Conservation (phyloP, 1,140 invertebrate species). For the Lordiphosa mommai region DNA sequence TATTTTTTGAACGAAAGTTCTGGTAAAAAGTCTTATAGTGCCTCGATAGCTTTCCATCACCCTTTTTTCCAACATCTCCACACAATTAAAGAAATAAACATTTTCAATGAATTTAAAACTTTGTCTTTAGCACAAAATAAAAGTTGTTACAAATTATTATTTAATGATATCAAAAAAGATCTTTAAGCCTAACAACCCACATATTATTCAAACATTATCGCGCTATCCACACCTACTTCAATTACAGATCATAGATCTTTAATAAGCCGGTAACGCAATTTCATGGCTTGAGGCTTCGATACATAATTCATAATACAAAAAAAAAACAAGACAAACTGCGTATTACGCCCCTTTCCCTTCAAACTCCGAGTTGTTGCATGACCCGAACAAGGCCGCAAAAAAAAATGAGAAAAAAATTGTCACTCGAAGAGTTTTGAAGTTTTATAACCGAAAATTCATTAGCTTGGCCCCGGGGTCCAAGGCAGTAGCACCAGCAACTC, state of each 20-base stretch:
- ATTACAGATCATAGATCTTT: constrained; percentile 5
- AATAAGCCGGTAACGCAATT: constrained; percentile 12
- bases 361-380: constrained; percentile 5
- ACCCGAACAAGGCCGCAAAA: constrained; percentile 11
- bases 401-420: constrained; percentile 16
- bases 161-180: not conserved
- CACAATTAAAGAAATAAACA: too few species aligned
- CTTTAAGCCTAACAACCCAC: not conserved
- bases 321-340: constrained; percentile 9
- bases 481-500: too few species aligned
- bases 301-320: constrained; percentile 52
- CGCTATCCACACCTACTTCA: constrained; percentile 2
- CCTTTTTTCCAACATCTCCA: too few species aligned
- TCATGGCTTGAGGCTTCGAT: constrained; percentile 5
- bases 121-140: too few species aligned
- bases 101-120: too few species aligned
- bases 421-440: constrained; percentile 21
- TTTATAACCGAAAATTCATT: constrained; percentile 34
- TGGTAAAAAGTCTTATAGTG: too few species aligned
- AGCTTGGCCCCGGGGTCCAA: constrained; percentile 9
- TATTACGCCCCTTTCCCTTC: constrained; percentile 6
- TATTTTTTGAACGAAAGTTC: too few species aligned
- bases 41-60: too few species aligned
- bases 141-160: not conserved
- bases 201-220: not conserved